Evolutionary conservation across 2,797 vertebrate genomes (phyloP), one percentile per base, ranked within the genome.

Genomic region (Microtus californicus): DNA sequence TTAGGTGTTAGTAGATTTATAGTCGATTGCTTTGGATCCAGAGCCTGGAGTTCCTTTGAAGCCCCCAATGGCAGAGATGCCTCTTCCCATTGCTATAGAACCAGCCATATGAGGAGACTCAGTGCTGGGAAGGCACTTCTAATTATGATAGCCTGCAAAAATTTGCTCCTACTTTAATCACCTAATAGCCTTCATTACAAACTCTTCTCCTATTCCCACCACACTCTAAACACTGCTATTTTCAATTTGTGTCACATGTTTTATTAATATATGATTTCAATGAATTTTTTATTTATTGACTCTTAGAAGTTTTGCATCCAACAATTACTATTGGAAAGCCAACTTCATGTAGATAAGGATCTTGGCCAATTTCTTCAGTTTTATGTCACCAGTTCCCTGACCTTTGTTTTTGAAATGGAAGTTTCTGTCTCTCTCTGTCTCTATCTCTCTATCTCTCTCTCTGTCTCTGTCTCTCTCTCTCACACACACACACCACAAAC

Each of bases 11-110:
- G 27, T 17, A 17, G 12, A n/a, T 95, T 11, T 63, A 73, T 11
- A 82, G 2, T 1, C 15, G 12, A 34, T 10, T 25, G 10, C 8
- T 43, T 73, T 78, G 29, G 87, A 45, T 78, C 65, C 61, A 56
- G 13, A 81, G 7, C 23, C 25, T 90, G 63, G 71, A 92, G 34
- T 87, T 15, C 54, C 37, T 80, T 83, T 93, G 37, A 87, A 87
- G 77, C 48, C 61, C 17, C 31, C 19, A 51, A 78, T 23, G 61
- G 6, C 27, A 79, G 74, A 87, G 23, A 78, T 43, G n/a, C 0
- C 15, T 81, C 67, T 54, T 12, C 17, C 27, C 10, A 27, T 12
- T 83, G 7, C 77, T 73, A 25, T 14, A 40, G 14, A 93, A 27
- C 9, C n/a, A 88, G n/a, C 0, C 29, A 10, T 48, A 3, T 31